A percentile compares a stretch with the other conserved stretches of the same genome.
Evolutionary conservation across 2,797 vertebrate genomes (phyloP).

Genomic region (Amniataba percoides): DNA sequence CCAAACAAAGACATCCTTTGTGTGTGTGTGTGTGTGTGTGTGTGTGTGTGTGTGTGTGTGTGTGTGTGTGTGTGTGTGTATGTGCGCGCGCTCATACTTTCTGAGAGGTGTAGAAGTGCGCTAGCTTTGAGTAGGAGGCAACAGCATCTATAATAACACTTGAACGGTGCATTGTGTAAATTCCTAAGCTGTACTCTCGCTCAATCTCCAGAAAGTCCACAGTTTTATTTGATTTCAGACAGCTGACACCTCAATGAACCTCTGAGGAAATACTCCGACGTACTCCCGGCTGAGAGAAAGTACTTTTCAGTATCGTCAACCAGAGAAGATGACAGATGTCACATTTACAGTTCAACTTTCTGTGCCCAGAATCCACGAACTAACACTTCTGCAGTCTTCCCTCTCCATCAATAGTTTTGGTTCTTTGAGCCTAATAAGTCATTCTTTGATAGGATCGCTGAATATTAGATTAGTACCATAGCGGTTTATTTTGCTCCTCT

Average conservation of each 20-base stretch:
- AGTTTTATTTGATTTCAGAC: conserved; percentile 46
- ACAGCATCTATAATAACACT: conserved; percentile 72
- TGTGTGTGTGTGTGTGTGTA: conserved; percentile 32
- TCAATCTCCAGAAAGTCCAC: conserved; percentile 52
- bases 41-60: conserved; percentile 31
- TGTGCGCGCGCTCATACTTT: conserved; percentile 50
- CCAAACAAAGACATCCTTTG: conserved; percentile 82
- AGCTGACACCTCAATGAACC: conserved; percentile 28
- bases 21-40: conserved; percentile 50
- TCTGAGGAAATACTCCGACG: conserved; percentile 24
- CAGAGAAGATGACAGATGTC: conserved; percentile 44
- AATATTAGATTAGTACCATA: conserved; percentile 74
- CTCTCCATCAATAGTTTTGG: conserved; percentile 54
- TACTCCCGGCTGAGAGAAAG: conserved; percentile 9
- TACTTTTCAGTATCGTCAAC: conserved; percentile 35
- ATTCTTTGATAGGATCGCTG: conserved; percentile 68
- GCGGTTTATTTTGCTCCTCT: conserved; percentile 76
- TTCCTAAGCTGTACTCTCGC: conserved; percentile 50
- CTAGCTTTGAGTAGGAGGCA: conserved; percentile 78
- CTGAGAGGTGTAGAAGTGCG: conserved; percentile 67
- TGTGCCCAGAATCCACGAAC: conserved; percentile 46
- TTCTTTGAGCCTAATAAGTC: conserved; percentile 64
- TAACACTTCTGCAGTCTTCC: conserved; percentile 42
- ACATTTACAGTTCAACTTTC: conserved; percentile 40
- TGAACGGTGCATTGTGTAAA: conserved; percentile 72